Base-by-base conservation (phyloP, 2,113 vertebrate genomes). In the Hyperopisus bebe region DNA sequence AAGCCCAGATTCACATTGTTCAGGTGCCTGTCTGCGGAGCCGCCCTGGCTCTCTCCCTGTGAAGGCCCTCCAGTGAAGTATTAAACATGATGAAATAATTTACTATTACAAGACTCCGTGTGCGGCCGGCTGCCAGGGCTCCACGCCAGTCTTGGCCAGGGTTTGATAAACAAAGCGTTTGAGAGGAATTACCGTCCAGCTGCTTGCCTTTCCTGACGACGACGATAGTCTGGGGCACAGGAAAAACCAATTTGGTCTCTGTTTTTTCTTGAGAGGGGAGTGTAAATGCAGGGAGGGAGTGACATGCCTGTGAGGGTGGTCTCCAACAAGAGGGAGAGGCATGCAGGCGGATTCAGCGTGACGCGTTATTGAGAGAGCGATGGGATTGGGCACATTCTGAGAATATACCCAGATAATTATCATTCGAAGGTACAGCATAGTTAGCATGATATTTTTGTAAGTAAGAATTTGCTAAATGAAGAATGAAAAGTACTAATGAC, bases 31-130 rank as follows among this genome's bases (percentile, higher is more conserved):
- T 92, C 92, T 90, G 92, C 87, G 89, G 91, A 92, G 90, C 92
- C 90, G 89, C 87, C 90, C 91, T 88, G n/a, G 89, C 91, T 90
- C 91, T 91, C 89, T 92, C 90, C 35, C 27, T 11, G 88, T 58
- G 89, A 77, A 89, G 90, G 87, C 90, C 92, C 86, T 91, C 88
- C 89, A 91, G 92, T 93, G 92, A 91, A 92, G 90, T 89, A 91
- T 89, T 89, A 89, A 88, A 90, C 91, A 91, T 94, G 91, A 93
- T 94, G 87, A 95, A 93, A 62, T 92, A 90, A 89, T 94, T 93
- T 74, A 93, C 92, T 87, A 91, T 89, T 90, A 19, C 90, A 91
- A 66, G 87, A 58, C 80, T 89, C 90, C 53, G 58, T 90, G 90
- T 89, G 86, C 87, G 90, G 91, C 91, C 90, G 89, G 90, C 91